Evolutionary conservation across 53 echinoderm and acorn worm genomes (phyloP).

Genomic region (Echinometra lucunter): DNA sequence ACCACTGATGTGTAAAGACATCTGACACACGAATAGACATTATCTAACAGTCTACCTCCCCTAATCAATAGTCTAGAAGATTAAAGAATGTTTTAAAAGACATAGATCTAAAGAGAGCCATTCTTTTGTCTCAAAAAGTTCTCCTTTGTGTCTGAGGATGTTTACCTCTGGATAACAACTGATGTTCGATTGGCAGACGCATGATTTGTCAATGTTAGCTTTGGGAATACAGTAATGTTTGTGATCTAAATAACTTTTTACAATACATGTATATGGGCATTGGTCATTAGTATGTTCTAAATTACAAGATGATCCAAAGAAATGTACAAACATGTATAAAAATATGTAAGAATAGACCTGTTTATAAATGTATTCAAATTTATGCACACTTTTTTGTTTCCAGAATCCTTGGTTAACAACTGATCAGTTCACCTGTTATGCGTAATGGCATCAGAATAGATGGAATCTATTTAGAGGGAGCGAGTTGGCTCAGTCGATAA

Average conservation of each 20-base stretch:
- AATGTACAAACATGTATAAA: too few relatives aligned
- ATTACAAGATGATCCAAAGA: too few relatives aligned
- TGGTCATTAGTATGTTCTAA: not conserved
- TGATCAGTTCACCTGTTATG: too few relatives aligned
- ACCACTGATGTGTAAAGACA: not conserved
- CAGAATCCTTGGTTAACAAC: too few relatives aligned
- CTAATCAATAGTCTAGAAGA: constrained; percentile 14
- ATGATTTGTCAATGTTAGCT: not conserved
- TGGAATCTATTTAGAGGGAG: too few relatives aligned
- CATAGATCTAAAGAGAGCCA: not conserved
- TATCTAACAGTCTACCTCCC: not conserved
- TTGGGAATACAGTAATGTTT: not conserved
- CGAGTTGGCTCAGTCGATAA: too few relatives aligned
- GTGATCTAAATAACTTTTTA: not conserved
- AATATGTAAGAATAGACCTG: too few relatives aligned
- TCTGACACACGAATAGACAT: constrained; percentile 23
- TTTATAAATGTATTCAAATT: too few relatives aligned
- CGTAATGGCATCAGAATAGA: too few relatives aligned
- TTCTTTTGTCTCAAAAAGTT: not conserved
- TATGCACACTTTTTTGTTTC: too few relatives aligned
- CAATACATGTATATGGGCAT: not conserved
- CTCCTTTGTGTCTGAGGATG: not conserved
- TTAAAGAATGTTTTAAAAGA: not conserved
- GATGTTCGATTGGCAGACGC: not conserved
- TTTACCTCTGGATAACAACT: not conserved